Evolutionary conservation across 53 echinoderm and acorn worm species (phyloP).

Genomic region (Zoroaster sp.): DNA sequence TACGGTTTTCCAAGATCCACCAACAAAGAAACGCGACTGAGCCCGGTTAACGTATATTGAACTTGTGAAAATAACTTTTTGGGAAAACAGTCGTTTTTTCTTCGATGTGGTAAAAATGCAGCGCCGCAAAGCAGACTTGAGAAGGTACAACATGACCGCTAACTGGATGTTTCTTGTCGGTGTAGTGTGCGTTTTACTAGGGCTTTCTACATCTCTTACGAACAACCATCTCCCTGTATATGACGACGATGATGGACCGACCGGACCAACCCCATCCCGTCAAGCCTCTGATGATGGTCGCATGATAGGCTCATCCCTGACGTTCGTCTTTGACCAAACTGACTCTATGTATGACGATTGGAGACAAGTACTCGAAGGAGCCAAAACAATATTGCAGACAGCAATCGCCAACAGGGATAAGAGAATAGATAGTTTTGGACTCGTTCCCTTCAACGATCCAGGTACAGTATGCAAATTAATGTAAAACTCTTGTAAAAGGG

Average conservation of each 20-base stretch:
- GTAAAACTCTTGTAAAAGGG: no score
- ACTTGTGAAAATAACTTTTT: no score
- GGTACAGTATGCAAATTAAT: conserved; percentile 42
- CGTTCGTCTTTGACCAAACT: conserved; percentile 94
- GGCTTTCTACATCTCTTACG: background rate
- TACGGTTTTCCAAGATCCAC: no score
- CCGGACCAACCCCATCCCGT: background rate
- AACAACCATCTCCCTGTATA: background rate
- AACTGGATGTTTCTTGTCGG: background rate
- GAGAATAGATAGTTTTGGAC: conserved; percentile 78
- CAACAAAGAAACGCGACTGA: no score
- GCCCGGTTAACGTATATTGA: no score
- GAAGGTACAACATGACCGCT: background rate
- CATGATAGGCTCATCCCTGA: conserved; percentile 52
- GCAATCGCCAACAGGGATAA: conserved; percentile 64
- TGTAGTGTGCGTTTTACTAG: background rate
- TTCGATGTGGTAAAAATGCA: no score
- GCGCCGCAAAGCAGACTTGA: no score
- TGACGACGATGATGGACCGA: background rate
- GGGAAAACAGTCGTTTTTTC: no score
- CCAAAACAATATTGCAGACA: conserved; percentile 73
- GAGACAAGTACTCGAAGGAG: conserved; percentile 77
- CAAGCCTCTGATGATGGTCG: background rate
- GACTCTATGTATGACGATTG: conserved; percentile 96
- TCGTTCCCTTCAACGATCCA: conserved; percentile 97